Evolutionary conservation across 1,140 invertebrate species (phyloP).

Genomic region (Onthophagus taurus): DNA sequence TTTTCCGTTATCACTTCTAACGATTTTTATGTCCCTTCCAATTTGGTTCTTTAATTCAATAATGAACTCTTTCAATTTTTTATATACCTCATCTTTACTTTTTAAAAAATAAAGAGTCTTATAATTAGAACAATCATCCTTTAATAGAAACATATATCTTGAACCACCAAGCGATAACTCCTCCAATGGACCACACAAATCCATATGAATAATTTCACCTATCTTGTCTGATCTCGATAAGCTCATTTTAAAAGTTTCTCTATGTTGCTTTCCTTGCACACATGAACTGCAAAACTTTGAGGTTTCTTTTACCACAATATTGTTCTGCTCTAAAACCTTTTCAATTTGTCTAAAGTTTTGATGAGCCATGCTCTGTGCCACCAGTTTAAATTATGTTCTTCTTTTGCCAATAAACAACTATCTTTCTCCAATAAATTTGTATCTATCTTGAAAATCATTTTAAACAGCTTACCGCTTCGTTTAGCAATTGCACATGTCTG

Average conservation of each 20-base stretch:
- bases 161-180: slow-evolving; percentile 28
- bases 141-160: slow-evolving; percentile 31
- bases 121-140: slow-evolving; percentile 29
- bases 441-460: slow-evolving; percentile 10
- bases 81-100: slow-evolving; percentile 27
- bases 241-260: neutral
- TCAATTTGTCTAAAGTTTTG: slow-evolving; percentile 8
- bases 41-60: slow-evolving; percentile 16
- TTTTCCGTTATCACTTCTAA: slow-evolving; percentile 35
- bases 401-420: neutral
- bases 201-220: slow-evolving; percentile 29
- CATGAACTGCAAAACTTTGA: slow-evolving; percentile 1
- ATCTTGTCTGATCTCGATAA: slow-evolving; percentile 9
- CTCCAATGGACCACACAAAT: slow-evolving; percentile 38
- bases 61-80: slow-evolving; percentile 19
- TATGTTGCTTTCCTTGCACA: slow-evolving; percentile 7
- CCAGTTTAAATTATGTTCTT: neutral
- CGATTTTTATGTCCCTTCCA: slow-evolving; percentile 27
- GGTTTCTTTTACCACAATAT: neutral
- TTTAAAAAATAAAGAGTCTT: slow-evolving; percentile 30
- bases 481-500: slow-evolving; percentile 1
- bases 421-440: slow-evolving; percentile 1
- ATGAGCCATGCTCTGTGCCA: slow-evolving; percentile 9
- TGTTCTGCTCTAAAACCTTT: slow-evolving; percentile 1
- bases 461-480: slow-evolving; percentile 5